Evolutionary conservation across 2,888 invertebrate species (phyloP), one percentile per base, ranked within the genome.

Genomic region (Oithona nana): DNA sequence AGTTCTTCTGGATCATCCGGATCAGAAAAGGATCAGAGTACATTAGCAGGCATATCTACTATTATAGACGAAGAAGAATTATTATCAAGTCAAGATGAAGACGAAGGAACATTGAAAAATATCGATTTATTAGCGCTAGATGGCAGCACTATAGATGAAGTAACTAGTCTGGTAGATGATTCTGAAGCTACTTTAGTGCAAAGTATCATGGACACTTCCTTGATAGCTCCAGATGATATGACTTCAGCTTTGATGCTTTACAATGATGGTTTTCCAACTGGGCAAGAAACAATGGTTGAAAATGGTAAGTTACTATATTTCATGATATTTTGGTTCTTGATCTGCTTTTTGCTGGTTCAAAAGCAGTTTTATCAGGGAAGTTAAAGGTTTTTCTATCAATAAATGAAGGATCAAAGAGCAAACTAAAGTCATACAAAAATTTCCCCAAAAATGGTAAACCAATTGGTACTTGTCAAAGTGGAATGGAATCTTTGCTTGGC

Each of bases 271-370:
- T 58, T 57, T 28, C 65, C 66, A 8, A 63, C 66, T 13, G 66
- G 66, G 26, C 64, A 65, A 55, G 64, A 65, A 48, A 67, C 66
- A 63, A 57, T 66, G 22, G 57, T 65, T 49, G 63, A 64, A 57
- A 61, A 67, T 13, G 63, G 64, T 63, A 39, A 39, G 65, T 65
- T 64, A 55, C 58, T 22, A 28, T 63, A 26, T 52, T 50, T 50
- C 26, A 26, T 28, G 24, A 4, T 24, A 61, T 24, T 20, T 16
- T 49, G 11, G 6, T 13, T 30, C n/a, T 28, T 31, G 8, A 28
- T 1, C 22, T 26, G n/a, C 22, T 28, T 57, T 26, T 20, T 29
- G 26, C 13, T 20, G 11, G 48, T 57, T 39, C 16, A 39, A 39
- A 39, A 39, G 16, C 16, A 16, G 16, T n/a, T n/a, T 11, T 16